A percentile compares a stretch with the other conserved stretches of the same genome.
These are phyloP conservation scores for Chelidonichthys spinosus DNA, from an alignment of 2,797 vertebrate species.

Conservation along the genomic window DNA sequence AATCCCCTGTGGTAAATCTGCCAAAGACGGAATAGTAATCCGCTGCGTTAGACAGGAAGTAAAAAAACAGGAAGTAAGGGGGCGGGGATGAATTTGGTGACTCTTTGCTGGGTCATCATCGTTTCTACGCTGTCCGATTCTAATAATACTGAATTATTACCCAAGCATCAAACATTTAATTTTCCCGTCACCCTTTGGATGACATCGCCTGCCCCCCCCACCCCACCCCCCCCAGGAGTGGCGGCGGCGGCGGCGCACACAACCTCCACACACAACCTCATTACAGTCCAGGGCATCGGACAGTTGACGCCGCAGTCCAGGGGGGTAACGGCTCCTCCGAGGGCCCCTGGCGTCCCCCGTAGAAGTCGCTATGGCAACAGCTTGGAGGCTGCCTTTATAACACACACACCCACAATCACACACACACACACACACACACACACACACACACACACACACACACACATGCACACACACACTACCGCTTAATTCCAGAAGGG, in stretches of 20 bases:
- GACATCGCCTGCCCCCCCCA: not conserved
- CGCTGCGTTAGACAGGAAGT: too few species aligned
- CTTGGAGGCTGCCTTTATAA: constrained; percentile 19
- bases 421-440: constrained; percentile 4
- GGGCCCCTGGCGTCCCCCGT: constrained; percentile 18
- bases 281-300: constrained; percentile 41
- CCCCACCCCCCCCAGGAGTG: too few species aligned
- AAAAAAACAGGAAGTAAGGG: too few species aligned
- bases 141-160: too few species aligned
- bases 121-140: too few species aligned
- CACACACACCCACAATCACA: not conserved
- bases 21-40: too few species aligned
- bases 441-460: constrained; percentile 1
- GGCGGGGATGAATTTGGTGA: not conserved
- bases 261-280: constrained; percentile 27
- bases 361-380: constrained; percentile 65
- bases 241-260: not conserved
- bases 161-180: not conserved
- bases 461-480: not conserved
- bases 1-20: too few species aligned
- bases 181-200: constrained; percentile 14
- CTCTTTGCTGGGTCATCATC: not conserved
- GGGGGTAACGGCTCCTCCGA: constrained; percentile 33
- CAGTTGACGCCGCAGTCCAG: constrained; percentile 35
- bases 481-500: constrained; percentile 42